phyloP scores from a whole-genome alignment of 2,113 vertebrate species.

The Mustela nigripes region DNA sequence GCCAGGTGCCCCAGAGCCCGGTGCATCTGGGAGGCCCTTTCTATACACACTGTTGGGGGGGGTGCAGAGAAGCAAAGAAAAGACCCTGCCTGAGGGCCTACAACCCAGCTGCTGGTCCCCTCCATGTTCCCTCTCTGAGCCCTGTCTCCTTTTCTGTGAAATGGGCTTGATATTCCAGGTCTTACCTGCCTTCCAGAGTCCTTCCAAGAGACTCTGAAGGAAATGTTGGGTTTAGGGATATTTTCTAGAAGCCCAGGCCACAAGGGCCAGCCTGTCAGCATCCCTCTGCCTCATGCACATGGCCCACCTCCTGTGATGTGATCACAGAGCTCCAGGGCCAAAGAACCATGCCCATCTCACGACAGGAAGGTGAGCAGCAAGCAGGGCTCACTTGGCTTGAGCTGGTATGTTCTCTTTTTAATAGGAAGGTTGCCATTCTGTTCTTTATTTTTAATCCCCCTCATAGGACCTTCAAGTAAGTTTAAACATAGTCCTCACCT shows the following conservation, averaged over 20 bases:
- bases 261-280: not conserved
- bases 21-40: not conserved
- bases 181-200: not conserved
- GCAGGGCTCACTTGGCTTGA: not conserved
- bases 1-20: not conserved
- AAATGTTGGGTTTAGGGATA: not conserved
- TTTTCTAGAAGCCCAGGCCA: not conserved
- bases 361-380: not conserved
- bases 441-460: not conserved
- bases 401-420: not conserved
- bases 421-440: not conserved
- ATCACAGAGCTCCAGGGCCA: not conserved
- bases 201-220: not conserved
- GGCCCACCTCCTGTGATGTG: not conserved
- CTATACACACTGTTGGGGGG: not conserved
- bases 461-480: not conserved
- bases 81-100: accelerated
- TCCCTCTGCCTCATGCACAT: not conserved
- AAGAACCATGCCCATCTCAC: not conserved
- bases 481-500: not conserved
- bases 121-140: not conserved
- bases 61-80: not conserved
- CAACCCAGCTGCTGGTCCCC: not conserved
- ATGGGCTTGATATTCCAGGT: not conserved
- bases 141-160: not conserved